A percentile compares a stretch with the other conserved stretches of the same genome.
Conservation (phyloP, 2,888 invertebrate genomes). For the Napeogenes inachia region DNA sequence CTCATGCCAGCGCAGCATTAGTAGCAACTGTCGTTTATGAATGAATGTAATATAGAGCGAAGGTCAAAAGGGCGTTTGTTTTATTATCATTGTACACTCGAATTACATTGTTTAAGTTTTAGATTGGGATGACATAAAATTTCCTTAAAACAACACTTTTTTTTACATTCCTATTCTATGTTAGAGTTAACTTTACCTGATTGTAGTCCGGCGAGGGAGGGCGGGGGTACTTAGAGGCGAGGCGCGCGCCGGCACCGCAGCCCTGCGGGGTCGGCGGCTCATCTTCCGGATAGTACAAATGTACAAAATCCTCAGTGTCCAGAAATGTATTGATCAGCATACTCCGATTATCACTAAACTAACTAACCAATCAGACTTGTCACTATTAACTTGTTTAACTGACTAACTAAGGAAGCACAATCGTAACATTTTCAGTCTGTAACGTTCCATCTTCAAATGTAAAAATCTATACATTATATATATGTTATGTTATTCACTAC, state of each 20-base stretch:
- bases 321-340: slow-evolving; percentile 75
- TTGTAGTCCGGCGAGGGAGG: slow-evolving; percentile 67
- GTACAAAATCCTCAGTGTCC: slow-evolving; percentile 77
- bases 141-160: too few relatives aligned
- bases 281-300: slow-evolving; percentile 72
- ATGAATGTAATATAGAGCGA: too few relatives aligned
- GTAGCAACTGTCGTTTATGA: too few relatives aligned
- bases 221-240: slow-evolving; percentile 68
- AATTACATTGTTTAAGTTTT: background rate
- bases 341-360: slow-evolving; percentile 52
- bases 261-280: slow-evolving; percentile 62
- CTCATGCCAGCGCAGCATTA: too few relatives aligned
- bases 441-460: slow-evolving; percentile 59
- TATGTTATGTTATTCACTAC: slow-evolving; percentile 53
- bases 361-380: slow-evolving; percentile 41
- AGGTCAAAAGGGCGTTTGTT: background rate
- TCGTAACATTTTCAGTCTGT: slow-evolving; percentile 52
- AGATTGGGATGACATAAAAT: too few relatives aligned
- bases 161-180: too few relatives aligned
- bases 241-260: slow-evolving; percentile 68
- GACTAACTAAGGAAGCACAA: slow-evolving; percentile 62
- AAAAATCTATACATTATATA: slow-evolving; percentile 42
- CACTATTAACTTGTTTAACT: slow-evolving; percentile 56
- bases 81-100: background rate
- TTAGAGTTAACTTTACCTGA: slow-evolving; percentile 46